A percentile compares a stretch with the other conserved stretches of the same genome.
These are phyloP conservation scores for Druon quercuslanigerum DNA, from an alignment of 1,140 invertebrate genomes.

Conservation along the genomic window DNA sequence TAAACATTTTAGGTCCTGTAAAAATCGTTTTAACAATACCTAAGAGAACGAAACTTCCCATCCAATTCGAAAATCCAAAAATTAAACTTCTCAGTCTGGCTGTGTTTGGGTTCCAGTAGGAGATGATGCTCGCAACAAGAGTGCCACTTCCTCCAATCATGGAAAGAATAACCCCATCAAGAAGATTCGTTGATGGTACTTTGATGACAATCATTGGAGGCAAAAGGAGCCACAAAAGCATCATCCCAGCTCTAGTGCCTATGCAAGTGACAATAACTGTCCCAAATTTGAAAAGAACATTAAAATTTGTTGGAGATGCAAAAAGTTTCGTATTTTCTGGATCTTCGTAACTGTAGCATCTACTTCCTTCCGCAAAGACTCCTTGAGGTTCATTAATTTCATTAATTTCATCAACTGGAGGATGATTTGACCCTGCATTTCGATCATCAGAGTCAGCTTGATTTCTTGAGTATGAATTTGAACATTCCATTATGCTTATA, in stretches of 20 bases:
- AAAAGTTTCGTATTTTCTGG: slow-evolving; percentile 49
- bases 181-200: slow-evolving; percentile 36
- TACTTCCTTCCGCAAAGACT: slow-evolving; percentile 38
- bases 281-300: slow-evolving; percentile 49
- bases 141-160: slow-evolving; percentile 48
- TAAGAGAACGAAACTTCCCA: slow-evolving; percentile 52
- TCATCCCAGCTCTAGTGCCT: slow-evolving; percentile 49
- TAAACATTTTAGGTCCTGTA: too few relatives aligned
- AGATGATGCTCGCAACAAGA: slow-evolving; percentile 48
- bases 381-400: slow-evolving; percentile 16
- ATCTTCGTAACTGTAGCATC: slow-evolving; percentile 43
- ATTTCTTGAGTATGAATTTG: not conserved
- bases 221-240: slow-evolving; percentile 63
- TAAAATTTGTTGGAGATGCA: slow-evolving; percentile 45
- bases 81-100: slow-evolving; percentile 47
- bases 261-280: slow-evolving; percentile 47
- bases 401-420: slow-evolving; percentile 14
- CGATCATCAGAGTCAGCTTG: too few relatives aligned
- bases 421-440: slow-evolving; percentile 2
- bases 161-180: slow-evolving; percentile 45
- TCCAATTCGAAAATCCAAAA: slow-evolving; percentile 52
- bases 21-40: slow-evolving; percentile 39
- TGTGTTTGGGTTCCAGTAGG: slow-evolving; percentile 51
- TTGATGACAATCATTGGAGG: slow-evolving; percentile 49
- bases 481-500: slow-evolving; percentile 34